Conservation (phyloP, 2,113 vertebrate genomes). For the Polypterus senegalus region DNA sequence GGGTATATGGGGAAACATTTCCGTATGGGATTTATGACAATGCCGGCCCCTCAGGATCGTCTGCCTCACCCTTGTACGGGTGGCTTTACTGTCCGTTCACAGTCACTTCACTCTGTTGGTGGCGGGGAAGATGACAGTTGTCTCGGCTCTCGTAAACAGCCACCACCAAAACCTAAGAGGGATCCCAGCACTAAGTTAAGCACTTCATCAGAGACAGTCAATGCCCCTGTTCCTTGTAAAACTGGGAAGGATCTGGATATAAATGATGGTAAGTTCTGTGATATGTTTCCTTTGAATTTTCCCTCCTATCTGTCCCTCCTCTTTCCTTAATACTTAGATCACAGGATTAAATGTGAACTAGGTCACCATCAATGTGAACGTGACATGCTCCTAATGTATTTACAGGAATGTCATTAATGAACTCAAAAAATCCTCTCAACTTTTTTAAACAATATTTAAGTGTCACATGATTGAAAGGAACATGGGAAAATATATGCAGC, state of each 20-base stretch:
- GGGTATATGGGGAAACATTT: constrained; percentile 80
- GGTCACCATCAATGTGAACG: no score
- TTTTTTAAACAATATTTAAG: no score
- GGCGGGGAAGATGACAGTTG: constrained; percentile 69
- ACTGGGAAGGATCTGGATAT: constrained; percentile 57
- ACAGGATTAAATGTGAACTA: no score
- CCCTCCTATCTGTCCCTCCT: no score
- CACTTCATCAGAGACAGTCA: constrained; percentile 81
- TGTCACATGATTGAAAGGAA: no score
- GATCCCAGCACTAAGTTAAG: constrained; percentile 93
- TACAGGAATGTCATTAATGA: neutral
- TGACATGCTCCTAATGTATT: neutral
- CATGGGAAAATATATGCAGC: no score
- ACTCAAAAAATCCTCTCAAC: no score
- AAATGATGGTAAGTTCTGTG: constrained; percentile 48
- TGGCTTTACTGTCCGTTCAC: constrained; percentile 84
- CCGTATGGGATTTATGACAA: constrained; percentile 94
- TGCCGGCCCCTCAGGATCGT: constrained; percentile 88
- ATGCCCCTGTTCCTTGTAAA: constrained; percentile 48
- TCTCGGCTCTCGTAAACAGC: constrained; percentile 73
- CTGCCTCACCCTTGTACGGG: constrained; percentile 68
- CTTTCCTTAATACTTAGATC: no score
- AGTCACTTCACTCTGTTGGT: constrained; percentile 89
- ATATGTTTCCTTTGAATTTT: rapidly evolving
- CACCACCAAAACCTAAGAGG: constrained; percentile 85